phyloP scores from a whole-genome alignment of 37 sponge, comb jelly and placozoan genomes.

The Geodia barretti region DNA sequence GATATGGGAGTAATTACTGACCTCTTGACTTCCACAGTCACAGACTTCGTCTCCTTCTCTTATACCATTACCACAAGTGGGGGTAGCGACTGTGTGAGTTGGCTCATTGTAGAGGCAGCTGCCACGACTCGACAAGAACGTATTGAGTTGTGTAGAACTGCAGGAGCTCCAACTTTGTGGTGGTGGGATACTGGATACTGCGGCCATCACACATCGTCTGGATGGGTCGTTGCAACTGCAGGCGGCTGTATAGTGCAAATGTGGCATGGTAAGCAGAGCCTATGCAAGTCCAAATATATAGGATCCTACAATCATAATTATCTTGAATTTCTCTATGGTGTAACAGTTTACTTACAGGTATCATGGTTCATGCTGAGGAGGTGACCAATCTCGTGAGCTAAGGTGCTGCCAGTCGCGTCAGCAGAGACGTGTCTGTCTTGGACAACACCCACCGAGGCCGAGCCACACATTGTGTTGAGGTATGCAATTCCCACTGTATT shows the following conservation, averaged over 20 bases:
- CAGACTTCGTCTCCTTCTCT: constrained; percentile 73
- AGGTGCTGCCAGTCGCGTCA: constrained; percentile 24
- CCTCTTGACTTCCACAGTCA: constrained; percentile 77
- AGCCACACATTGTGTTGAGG: constrained; percentile 66
- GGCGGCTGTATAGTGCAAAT: constrained; percentile 10
- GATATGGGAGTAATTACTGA: neutral
- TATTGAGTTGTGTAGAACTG: constrained; percentile 9
- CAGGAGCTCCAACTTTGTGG: constrained; percentile 40
- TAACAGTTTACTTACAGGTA: neutral
- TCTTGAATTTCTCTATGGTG: no score
- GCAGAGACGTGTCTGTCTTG: constrained; percentile 22
- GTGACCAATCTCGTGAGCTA: constrained; percentile 89
- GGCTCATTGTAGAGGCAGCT: constrained; percentile 45
- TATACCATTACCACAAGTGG: constrained; percentile 85
- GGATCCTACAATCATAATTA: no score
- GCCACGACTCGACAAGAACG: constrained; percentile 9
- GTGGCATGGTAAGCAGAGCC: no score
- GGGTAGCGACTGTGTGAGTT: constrained; percentile 32
- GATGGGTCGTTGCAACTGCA: constrained; percentile 43
- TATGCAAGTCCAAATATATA: no score
- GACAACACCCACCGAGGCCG: constrained; percentile 35
- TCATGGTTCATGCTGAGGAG: constrained; percentile 76
- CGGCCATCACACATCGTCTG: constrained; percentile 44
- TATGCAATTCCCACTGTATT: constrained; percentile 67
- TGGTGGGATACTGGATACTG: neutral